phyloP scores from a whole-genome alignment of 2,888 invertebrate genomes.

The Belgica antarctica region DNA sequence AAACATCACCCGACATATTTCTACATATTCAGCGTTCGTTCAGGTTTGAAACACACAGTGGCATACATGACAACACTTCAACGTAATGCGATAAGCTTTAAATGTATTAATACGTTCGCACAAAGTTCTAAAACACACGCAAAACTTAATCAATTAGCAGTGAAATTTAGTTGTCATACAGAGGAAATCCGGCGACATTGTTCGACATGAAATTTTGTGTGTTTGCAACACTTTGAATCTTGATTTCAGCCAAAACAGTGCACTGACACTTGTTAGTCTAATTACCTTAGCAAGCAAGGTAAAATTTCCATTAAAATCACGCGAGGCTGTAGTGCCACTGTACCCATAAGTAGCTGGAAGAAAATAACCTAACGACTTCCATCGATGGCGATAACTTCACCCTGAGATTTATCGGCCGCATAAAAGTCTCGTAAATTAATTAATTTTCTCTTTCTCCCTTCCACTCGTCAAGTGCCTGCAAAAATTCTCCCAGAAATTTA shows the following conservation, averaged over 20 bases:
- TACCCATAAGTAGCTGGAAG: too few species aligned
- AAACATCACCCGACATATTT: not conserved
- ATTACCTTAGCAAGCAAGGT: not conserved
- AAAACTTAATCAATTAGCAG: conserved; percentile 2
- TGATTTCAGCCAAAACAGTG: too few species aligned
- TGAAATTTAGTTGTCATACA: too few species aligned
- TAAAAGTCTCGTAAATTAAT: conserved; percentile 35
- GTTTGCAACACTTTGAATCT: too few species aligned
- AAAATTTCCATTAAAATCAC: not conserved
- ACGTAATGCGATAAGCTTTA: not conserved
- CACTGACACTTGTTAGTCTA: too few species aligned
- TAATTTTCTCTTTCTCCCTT: conserved; percentile 3
- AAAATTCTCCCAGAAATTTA: conserved; percentile 32
- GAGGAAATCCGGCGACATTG: too few species aligned
- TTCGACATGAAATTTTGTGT: too few species aligned
- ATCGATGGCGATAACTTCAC: not conserved
- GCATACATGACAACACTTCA: too few species aligned
- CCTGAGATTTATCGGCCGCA: conserved; percentile 23
- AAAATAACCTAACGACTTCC: not conserved
- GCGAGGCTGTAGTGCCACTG: not conserved
- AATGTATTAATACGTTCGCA: not conserved
- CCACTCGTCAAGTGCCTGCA: not conserved
- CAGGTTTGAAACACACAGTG: too few species aligned
- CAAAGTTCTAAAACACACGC: not conserved
- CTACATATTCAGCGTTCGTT: not conserved